Base-by-base conservation (phyloP, 1,140 invertebrate genomes). In the Drosophila parabipectinata region DNA sequence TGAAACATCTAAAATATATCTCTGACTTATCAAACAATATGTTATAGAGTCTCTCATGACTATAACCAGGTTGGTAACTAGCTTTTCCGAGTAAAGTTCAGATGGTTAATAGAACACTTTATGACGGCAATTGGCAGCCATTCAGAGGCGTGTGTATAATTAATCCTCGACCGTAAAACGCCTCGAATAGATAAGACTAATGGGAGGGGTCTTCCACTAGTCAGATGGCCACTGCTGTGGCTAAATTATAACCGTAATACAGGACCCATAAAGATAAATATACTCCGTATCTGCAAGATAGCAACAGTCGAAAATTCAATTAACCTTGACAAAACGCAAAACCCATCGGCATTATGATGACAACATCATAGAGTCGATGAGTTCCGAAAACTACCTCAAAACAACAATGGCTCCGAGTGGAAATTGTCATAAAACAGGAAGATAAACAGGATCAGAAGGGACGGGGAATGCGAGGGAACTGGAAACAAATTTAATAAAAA, bases 401-500 rank as follows among this genome's bases (percentile, higher is more conserved):
- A 39, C 72, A 85, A 85, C 77, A 85, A 90, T 85, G 81, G 51
- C 48, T 67, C 64, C 77, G 59, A 84, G 76, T 84, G 61, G 74
- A 88, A 87, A 87, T 83, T 88, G 83, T 88, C 84, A 83, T 79
- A 69, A 64, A 72, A 78, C 64, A 55, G 21, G 18, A 47, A n/a
- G 51, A 55, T 57, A 55, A 48, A 54, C 62, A 41, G 37, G 32
- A 37, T 4, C n/a, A 6, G 47, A 34, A 51, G 45, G 45, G 37
- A 56, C 26, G 28, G 24, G 28, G 55, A 67, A 77, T 63, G 66
- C 48, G 51, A 61, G 66, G 76, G 69, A 60, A 89, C 80, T 84
- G 66, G 81, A 87, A 89, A 89, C 85, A 89, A 89, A 89, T 89
- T 89, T 89, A 89, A 89, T 89, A 89, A 89, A 89, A 88, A 83